Evolutionary conservation across 2,113 vertebrate genomes (phyloP), one percentile per base, ranked within the genome.

Genomic region (Peromyscus polionotus): DNA sequence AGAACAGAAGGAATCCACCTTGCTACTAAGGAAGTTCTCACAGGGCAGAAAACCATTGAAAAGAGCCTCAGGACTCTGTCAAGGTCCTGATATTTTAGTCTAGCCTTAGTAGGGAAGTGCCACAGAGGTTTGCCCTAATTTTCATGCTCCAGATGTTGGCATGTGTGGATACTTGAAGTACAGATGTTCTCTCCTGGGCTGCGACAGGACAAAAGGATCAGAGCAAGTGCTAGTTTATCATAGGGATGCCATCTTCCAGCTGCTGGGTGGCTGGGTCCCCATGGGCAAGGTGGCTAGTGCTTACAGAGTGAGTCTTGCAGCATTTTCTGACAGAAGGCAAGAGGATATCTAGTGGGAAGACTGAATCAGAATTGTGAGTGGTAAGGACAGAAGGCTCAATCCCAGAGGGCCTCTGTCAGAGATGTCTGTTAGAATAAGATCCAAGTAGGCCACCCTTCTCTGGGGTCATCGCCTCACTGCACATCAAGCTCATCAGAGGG

Each of bases 181-280:
- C 48, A 63, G 48, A 1, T 7, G 20, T 63, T 85, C 1, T 84
- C 2, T 83, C 36, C 24, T 24, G n/a, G 54, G 8, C 28, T 84
- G 42, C 39, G 77, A 45, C 45, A 81, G 31, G 72, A 9, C 42
- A 79, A 45, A 90, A 45, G 84, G 17, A 48, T 85, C 51, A 54
- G 87, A 39, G 31, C 0, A 1, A 68, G 59, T 2, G 0, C 4
- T 19, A 11, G 61, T 33, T 1, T 33, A 13, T 87, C 54, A 19
- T 42, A 63, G 4, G n/a, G 36, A 70, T 54, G 80, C 39, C 76
- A 45, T 17, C 59, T 93, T 76, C 42, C 63, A 77, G 68, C 26
- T 90, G 22, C 31, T 45, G 80, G 51, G 67, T 42, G 28, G n/a
- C 85, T 95, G 81, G 51, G 57, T 95, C 1, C 45, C 86, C 6